Conservation (phyloP, 2,888 invertebrate genomes). For the Polydrusus cervinus region DNA sequence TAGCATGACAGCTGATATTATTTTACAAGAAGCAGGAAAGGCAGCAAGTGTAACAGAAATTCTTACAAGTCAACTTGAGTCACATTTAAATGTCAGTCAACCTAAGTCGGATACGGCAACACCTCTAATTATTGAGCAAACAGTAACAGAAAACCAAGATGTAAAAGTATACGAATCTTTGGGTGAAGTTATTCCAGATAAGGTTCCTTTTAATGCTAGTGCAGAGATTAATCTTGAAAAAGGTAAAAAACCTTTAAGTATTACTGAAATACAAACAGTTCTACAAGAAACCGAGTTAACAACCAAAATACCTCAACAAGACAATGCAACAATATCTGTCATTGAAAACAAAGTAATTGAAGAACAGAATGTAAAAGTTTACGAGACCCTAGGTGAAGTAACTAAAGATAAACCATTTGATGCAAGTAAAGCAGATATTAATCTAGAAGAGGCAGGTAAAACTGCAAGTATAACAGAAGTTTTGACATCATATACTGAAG, state of each 20-base stretch:
- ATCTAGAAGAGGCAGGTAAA: slow-evolving; percentile 64
- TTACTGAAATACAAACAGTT: slow-evolving; percentile 33
- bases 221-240: slow-evolving; percentile 42
- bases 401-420: slow-evolving; percentile 8
- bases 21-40: slow-evolving; percentile 63
- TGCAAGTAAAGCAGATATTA: slow-evolving; percentile 57
- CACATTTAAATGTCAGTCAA: slow-evolving; percentile 55
- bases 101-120: slow-evolving; percentile 54
- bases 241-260: slow-evolving; percentile 24
- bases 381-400: slow-evolving; percentile 37
- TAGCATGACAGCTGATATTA: slow-evolving; percentile 59
- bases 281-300: slow-evolving; percentile 45
- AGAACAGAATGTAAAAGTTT: slow-evolving; percentile 37
- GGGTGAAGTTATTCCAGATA: slow-evolving; percentile 61
- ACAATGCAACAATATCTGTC: slow-evolving; percentile 30
- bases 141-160: slow-evolving; percentile 48
- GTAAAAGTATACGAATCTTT: slow-evolving; percentile 58
- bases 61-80: slow-evolving; percentile 68
- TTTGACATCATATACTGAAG: slow-evolving; percentile 68
- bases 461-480: slow-evolving; percentile 66
- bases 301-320: slow-evolving; percentile 18
- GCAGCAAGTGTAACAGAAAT: slow-evolving; percentile 66
- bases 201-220: slow-evolving; percentile 33
- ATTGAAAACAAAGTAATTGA: slow-evolving; percentile 40
- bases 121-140: slow-evolving; percentile 50